Base-by-base conservation (phyloP, 2,113 vertebrate genomes). In the Pachycephala philippinensis region DNA sequence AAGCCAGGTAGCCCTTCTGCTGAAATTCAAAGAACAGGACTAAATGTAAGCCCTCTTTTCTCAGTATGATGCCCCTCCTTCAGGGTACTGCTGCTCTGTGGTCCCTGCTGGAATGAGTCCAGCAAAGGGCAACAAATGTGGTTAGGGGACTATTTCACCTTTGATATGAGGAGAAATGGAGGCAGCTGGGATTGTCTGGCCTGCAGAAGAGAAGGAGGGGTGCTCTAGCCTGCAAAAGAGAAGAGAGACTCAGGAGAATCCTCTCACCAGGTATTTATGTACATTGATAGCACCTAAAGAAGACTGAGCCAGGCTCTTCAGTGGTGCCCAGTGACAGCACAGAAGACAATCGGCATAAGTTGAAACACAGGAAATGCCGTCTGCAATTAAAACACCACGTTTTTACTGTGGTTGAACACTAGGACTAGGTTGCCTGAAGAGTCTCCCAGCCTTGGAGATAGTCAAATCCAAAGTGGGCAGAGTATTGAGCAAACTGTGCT, bases 281-380 rank as follows among this genome's bases (percentile, higher is more conserved):
- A 45, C 9, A 13, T 24, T 69, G 39, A 14, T 37, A 45, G 45
- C 23, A 47, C 31, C 47, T 88, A 18, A 61, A 88, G 86, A 87
- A 69, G 37, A 7, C 28, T 21, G 49, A 61, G 33, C 20, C 11
- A 69, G 39, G 35, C 30, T 68, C 60, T 64, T 64, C 60, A 30
- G 44, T 30, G 28, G 7, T 79, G 27, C 28, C 42, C 31, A 14
- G 39, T 61, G 63, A 28, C 47, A 75, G 52, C 39, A 60, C 35
- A 68, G 68, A 53, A 80, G 44, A 45, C 54, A 65, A 3, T 23
- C 2, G 0, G 21, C 1, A 0, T 47, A 7, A 72, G 45, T 2
- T 40, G 16, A 72, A 75, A 42, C 28, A 30, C 7, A 31, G 60
- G 30, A 64, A 81, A 42, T 81, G 71, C 22, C 28, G 7, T 72